These are phyloP conservation scores for Leptinotarsa lineolata DNA, from an alignment of 1,140 invertebrate species.

Conservation along the genomic window DNA sequence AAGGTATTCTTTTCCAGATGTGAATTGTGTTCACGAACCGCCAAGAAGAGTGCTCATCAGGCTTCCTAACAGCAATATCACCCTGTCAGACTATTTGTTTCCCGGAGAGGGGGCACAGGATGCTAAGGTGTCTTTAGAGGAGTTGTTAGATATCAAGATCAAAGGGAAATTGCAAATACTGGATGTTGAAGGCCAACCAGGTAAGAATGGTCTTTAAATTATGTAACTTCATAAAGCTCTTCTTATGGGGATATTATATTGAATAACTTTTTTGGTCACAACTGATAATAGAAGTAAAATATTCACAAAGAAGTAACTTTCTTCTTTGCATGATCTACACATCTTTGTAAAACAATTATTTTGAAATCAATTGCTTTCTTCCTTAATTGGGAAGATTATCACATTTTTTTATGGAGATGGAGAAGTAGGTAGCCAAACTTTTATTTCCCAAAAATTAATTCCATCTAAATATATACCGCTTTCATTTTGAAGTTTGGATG, in stretches of 20 bases:
- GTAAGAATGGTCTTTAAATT: constrained; percentile 32
- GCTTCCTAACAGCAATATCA: constrained; percentile 66
- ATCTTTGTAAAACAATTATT: too few species aligned
- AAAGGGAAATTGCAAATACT: constrained; percentile 67
- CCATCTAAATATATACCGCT: too few species aligned
- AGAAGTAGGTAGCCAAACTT: too few species aligned
- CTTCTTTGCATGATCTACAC: too few species aligned
- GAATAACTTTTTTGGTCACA: constrained; percentile 58
- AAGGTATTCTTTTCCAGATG: constrained; percentile 56
- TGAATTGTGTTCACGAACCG: constrained; percentile 76
- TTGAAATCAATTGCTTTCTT: too few species aligned
- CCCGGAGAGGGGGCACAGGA: constrained; percentile 79
- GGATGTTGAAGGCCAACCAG: constrained; percentile 69
- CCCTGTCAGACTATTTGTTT: constrained; percentile 82
- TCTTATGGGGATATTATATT: neutral
- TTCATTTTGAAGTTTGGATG: too few species aligned
- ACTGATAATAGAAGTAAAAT: constrained; percentile 65
- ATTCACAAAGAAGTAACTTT: too few species aligned
- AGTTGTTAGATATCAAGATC: constrained; percentile 73
- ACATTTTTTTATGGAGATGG: too few species aligned
- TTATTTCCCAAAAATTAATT: too few species aligned
- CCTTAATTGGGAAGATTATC: too few species aligned
- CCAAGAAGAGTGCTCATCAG: constrained; percentile 76
- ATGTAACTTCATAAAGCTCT: neutral
- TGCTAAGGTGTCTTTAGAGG: constrained; percentile 71